Percentiles rank a stretch among this genome's conserved stretches.
These are phyloP conservation scores for Drepana falcataria DNA, from an alignment of 2,888 invertebrate species.

Conservation along the genomic window DNA sequence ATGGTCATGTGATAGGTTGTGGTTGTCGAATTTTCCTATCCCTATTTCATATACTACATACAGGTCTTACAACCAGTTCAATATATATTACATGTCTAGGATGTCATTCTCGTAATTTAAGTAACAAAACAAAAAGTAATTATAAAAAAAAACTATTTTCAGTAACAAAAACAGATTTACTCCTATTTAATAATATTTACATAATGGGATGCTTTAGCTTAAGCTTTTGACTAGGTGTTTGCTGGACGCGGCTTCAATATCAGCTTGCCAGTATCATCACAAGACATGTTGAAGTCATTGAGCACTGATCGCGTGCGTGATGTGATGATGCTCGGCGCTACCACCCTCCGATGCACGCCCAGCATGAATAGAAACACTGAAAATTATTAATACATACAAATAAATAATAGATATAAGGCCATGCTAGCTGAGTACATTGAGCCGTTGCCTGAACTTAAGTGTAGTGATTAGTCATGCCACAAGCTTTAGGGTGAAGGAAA, in stretches of 20 bases:
- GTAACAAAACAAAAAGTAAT: too few species aligned
- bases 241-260: slow-evolving; percentile 93
- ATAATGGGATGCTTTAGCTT: slow-evolving; percentile 18
- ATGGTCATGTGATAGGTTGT: too few species aligned
- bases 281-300: slow-evolving; percentile 98
- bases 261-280: slow-evolving; percentile 97
- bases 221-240: slow-evolving; percentile 35
- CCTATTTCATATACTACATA: too few species aligned
- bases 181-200: slow-evolving; percentile 52
- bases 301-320: slow-evolving; percentile 93
- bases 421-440: too few species aligned
- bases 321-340: slow-evolving; percentile 97
- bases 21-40: too few species aligned
- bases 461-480: too few species aligned
- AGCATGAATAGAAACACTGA: slow-evolving; percentile 90
- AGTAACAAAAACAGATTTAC: slow-evolving; percentile 38
- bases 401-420: too few species aligned
- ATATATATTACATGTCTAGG: too few species aligned
- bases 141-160: slow-evolving; percentile 24
- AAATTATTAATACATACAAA: slow-evolving; percentile 16
- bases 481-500: too few species aligned
- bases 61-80: too few species aligned
- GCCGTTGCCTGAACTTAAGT: too few species aligned
- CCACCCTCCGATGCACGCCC: slow-evolving; percentile 97
- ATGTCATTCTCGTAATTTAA: too few species aligned